Percentiles rank a stretch among this genome's conserved stretches.
phyloP scores from a whole-genome alignment of 2,797 vertebrate genomes.

The Hylomyscus alleni region DNA sequence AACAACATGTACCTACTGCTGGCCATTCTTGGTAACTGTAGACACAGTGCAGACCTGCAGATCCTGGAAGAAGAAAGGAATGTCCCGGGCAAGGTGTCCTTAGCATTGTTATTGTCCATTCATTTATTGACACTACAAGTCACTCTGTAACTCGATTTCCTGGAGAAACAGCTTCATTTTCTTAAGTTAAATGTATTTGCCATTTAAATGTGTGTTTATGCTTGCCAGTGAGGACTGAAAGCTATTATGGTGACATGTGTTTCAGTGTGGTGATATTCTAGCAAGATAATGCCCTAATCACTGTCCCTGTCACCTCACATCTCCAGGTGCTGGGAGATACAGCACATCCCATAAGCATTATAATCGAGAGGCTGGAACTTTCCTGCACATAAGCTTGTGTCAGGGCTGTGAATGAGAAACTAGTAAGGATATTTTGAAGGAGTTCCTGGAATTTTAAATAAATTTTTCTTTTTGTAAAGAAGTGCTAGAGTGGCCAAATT shows the following conservation, averaged over 20 bases:
- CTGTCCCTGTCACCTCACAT: no score
- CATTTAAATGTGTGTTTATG: no score
- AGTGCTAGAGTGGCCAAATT: not conserved
- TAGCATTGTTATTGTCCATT: not conserved
- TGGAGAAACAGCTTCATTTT: no score
- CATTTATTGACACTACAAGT: not conserved
- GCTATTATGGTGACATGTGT: no score
- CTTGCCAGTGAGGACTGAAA: no score
- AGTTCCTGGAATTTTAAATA: not conserved
- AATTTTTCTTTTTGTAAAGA: not conserved
- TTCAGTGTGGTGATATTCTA: no score
- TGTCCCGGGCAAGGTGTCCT: not conserved
- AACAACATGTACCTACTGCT: not conserved
- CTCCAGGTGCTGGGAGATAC: no score
- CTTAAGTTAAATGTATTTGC: no score
- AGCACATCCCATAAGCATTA: not conserved
- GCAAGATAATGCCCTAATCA: no score
- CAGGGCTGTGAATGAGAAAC: no score
- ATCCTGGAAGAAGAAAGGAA: not conserved
- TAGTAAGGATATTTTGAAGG: not conserved
- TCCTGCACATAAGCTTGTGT: not conserved
- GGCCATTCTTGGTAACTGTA: not conserved
- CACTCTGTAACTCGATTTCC: not conserved
- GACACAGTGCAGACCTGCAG: no score
- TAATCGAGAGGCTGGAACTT: accelerated